These are phyloP conservation scores for Oxystoma pomonae DNA, from an alignment of 2,888 invertebrate species.

Conservation along the genomic window DNA sequence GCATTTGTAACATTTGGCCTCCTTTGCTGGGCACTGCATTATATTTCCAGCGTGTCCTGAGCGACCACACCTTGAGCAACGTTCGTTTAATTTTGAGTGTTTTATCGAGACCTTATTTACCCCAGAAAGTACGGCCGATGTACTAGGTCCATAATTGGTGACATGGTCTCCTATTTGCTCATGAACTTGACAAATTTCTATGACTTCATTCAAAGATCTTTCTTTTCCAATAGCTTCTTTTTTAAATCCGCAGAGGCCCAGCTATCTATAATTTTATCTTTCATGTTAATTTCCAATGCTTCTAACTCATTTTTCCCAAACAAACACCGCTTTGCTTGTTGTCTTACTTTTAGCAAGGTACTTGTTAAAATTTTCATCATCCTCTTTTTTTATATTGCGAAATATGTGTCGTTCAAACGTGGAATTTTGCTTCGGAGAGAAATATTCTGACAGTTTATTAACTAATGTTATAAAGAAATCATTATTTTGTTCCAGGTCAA, in stretches of 20 bases:
- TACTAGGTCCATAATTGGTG: too few species aligned
- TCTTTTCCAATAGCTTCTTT: conserved; percentile 31
- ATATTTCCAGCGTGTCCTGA: conserved; percentile 9
- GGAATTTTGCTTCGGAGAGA: conserved; percentile 34
- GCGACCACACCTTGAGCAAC: conserved; percentile 14
- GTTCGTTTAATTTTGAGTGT: too few species aligned
- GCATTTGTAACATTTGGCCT: too few species aligned
- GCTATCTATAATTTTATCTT: conserved; percentile 30
- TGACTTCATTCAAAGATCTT: conserved; percentile 27
- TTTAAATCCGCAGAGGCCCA: conserved; percentile 33
- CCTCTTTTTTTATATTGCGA: conserved; percentile 29
- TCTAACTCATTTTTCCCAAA: conserved; percentile 30
- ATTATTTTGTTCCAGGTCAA: conserved; percentile 16
- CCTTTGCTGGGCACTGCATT: too few species aligned
- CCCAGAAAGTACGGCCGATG: neutral
- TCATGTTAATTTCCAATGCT: conserved; percentile 29
- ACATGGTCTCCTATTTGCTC: conserved; percentile 25
- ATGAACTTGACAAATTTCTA: conserved; percentile 28
- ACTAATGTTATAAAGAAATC: conserved; percentile 30
- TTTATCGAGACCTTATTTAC: conserved; percentile 1
- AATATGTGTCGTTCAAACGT: conserved; percentile 36
- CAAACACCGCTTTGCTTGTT: conserved; percentile 34
- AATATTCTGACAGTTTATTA: conserved; percentile 31
- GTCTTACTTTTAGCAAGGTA: conserved; percentile 30
- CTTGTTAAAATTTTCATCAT: conserved; percentile 32